These are phyloP conservation scores for Muscidifurax raptorellus DNA, from an alignment of 1,140 invertebrate genomes.

Conservation along the genomic window DNA sequence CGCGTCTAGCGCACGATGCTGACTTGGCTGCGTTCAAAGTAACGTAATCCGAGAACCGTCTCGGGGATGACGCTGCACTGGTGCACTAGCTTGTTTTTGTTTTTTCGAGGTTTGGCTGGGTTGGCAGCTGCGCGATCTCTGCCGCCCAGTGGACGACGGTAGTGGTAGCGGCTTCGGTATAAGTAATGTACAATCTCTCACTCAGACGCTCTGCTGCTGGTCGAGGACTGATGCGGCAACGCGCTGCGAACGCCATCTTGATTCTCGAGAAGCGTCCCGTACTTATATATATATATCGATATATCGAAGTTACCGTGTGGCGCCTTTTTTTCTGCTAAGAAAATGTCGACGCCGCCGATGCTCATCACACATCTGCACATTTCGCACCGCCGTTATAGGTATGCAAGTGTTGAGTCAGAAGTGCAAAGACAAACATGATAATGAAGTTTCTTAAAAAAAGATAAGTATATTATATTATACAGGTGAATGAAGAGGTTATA, in stretches of 20 bases:
- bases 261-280: constrained; percentile 2
- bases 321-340: constrained; percentile 2
- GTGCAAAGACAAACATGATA: too few species aligned
- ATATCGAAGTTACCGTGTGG: not conserved
- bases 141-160: not conserved
- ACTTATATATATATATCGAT: too few species aligned
- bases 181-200: not conserved
- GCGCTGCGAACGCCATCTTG: not conserved
- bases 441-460: not conserved
- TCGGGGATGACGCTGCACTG: not conserved
- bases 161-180: not conserved
- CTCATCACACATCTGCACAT: too few species aligned
- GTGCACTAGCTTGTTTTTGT: not conserved
- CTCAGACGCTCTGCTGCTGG: not conserved
- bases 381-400: too few species aligned
- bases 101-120: not conserved
- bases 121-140: not conserved
- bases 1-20: not conserved
- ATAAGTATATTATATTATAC: not conserved
- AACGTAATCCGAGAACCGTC: not conserved
- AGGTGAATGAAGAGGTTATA: not conserved
- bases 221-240: not conserved
- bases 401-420: too few species aligned
- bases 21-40: not conserved
- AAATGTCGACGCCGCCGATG: not conserved